Evolutionary conservation across 1,140 invertebrate genomes (phyloP), one percentile per base, ranked within the genome.

Genomic region (Drosophila miranda): DNA sequence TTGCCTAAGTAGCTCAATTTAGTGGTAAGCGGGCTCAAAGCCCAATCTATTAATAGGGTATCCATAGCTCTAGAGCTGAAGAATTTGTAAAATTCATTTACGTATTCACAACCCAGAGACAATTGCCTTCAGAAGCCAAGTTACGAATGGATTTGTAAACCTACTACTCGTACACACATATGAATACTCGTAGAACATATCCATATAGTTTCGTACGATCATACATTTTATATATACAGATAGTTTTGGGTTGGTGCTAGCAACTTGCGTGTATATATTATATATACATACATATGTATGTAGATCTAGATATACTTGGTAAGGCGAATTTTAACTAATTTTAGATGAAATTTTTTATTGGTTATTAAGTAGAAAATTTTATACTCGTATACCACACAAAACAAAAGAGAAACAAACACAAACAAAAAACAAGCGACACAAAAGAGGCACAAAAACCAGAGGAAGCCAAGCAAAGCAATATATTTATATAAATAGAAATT

Each of bases 1-100:
- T 86, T 9, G 58, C 74, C 34, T 87, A 87, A 87, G 82, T 87
- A 87, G 82, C 82, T 88, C 82, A 87, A 87, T 87, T 87, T 87
- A 69, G 55, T 56, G 38, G 28, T 58, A 78, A 50, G 57, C 53
- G 71, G 82, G 75, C 82, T 87, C 78, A 78, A 87, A 87, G 82
- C 75, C 82, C 82, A 87, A 38, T 48, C 16, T 78, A 84, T 67
- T 19, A 9, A 21, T 68, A 64, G 55, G 48, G 7, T 34, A 53
- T 48, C 16, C 46, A 11, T 42, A 81, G 83, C 74, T 51, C 42
- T 28, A 16, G 66, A 75, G 48, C 42, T 45, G 50, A 77, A 70
- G 50, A 84, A 81, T 84, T 86, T 87, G 73, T 86, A 77, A 84
- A 87, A 84, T 83, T 75, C 78, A 58, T 67, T 38, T 11, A 13